phyloP scores from a whole-genome alignment of 2,113 vertebrate genomes.

The Triplophysa tibetana region DNA sequence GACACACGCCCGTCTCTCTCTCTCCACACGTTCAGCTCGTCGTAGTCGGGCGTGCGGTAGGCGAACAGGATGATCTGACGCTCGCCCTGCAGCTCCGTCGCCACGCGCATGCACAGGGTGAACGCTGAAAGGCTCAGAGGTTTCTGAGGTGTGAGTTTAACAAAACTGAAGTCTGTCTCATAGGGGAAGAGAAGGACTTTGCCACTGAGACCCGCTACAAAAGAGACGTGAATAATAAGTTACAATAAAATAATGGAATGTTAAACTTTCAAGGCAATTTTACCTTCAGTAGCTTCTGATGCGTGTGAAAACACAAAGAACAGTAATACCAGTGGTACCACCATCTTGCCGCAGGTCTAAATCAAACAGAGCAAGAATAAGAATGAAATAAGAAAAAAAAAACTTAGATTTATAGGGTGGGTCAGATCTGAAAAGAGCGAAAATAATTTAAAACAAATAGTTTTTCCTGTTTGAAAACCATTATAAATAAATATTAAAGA shows the following conservation, averaged over 20 bases:
- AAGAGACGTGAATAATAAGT: neutral
- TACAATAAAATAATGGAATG: neutral
- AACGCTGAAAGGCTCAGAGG: constrained; percentile 71
- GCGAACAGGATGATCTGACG: constrained; percentile 78
- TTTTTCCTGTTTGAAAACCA: no score
- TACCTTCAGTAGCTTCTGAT: constrained; percentile 62
- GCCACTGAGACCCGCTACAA: constrained; percentile 66
- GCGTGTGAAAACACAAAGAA: constrained; percentile 53
- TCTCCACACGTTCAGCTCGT: constrained; percentile 78
- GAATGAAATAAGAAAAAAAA: neutral
- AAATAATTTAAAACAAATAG: no score
- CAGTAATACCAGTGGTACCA: constrained; percentile 37
- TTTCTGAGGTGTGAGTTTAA: constrained; percentile 71
- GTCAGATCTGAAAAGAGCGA: no score
- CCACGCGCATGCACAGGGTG: constrained; percentile 76
- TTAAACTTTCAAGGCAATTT: neutral
- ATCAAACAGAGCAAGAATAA: neutral
- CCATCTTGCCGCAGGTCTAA: constrained; percentile 42
- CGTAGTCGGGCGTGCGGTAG: constrained; percentile 74
- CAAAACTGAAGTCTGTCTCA: constrained; percentile 77
- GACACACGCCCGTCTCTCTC: constrained; percentile 72
- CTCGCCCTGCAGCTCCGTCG: constrained; percentile 72
- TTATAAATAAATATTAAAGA: no score
- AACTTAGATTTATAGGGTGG: no score
- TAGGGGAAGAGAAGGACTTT: constrained; percentile 77